phyloP scores from a whole-genome alignment of 2,888 invertebrate genomes.

The Xanthorhoe spadicearia region DNA sequence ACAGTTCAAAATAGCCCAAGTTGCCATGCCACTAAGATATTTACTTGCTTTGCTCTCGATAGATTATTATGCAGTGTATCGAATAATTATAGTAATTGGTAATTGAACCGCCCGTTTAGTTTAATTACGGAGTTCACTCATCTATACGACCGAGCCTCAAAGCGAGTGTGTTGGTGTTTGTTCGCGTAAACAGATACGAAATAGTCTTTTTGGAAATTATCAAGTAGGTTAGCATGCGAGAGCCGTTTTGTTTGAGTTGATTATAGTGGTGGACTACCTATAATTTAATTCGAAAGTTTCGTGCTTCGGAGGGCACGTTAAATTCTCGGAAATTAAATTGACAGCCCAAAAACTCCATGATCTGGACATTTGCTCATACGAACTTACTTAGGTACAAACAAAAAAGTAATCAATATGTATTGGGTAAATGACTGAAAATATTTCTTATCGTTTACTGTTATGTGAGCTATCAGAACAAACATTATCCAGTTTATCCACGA shows the following conservation, averaged over 20 bases:
- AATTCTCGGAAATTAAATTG: too few relatives aligned
- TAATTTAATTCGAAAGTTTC: too few relatives aligned
- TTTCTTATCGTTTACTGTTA: not conserved
- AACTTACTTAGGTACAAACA: too few relatives aligned
- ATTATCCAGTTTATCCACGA: conserved; percentile 3
- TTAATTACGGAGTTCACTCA: conserved; percentile 11
- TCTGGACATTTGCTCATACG: too few relatives aligned
- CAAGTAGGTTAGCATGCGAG: not conserved
- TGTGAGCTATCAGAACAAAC: conserved; percentile 8
- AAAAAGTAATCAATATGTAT: too few relatives aligned
- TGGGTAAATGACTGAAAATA: not conserved
- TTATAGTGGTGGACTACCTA: too few relatives aligned
- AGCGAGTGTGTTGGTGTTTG: not conserved
- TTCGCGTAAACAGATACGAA: not conserved
- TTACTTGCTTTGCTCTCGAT: too few relatives aligned
- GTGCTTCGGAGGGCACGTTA: too few relatives aligned
- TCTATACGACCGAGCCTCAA: conserved; percentile 6
- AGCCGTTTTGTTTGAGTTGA: too few relatives aligned
- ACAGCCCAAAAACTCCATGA: too few relatives aligned
- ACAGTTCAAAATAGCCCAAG: too few relatives aligned
- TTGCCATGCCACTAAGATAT: too few relatives aligned
- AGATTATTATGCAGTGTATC: not conserved
- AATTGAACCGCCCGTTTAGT: conserved; percentile 8
- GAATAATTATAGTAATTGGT: conserved; percentile 10
- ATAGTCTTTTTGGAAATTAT: not conserved